These are phyloP conservation scores for Macrobrachium rosenbergii DNA, from an alignment of 1,140 invertebrate genomes.

Conservation along the genomic window DNA sequence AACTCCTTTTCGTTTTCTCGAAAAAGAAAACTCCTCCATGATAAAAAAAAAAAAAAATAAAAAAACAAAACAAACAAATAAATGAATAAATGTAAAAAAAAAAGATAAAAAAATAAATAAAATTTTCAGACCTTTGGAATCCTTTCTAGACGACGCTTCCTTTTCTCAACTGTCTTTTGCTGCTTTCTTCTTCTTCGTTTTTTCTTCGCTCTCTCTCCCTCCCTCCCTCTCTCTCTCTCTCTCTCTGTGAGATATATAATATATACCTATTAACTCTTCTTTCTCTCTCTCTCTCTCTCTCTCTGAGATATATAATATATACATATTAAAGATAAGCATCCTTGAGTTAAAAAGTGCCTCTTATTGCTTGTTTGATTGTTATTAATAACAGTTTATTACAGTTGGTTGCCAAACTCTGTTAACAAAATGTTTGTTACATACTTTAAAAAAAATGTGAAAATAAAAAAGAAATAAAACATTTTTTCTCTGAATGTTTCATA, in stretches of 20 bases:
- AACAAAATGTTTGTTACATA: slow-evolving; percentile 59
- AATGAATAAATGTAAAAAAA: not conserved
- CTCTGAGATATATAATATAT: slow-evolving; percentile 12
- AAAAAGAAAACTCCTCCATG: no score
- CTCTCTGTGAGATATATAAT: not conserved
- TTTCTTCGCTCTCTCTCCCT: not conserved
- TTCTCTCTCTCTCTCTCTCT: not conserved
- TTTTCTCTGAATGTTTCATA: slow-evolving; percentile 51
- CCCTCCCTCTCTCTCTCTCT: not conserved
- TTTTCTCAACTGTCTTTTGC: not conserved
- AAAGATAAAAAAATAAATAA: no score
- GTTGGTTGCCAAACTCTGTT: slow-evolving; percentile 59
- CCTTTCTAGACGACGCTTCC: not conserved
- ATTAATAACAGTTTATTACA: slow-evolving; percentile 58
- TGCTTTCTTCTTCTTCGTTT: not conserved
- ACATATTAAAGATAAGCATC: slow-evolving; percentile 16
- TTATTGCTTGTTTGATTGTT: slow-evolving; percentile 63
- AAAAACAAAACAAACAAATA: not conserved
- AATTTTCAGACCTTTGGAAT: not conserved
- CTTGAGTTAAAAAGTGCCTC: slow-evolving; percentile 62
- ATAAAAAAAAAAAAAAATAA: no score
- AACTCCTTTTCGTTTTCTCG: no score
- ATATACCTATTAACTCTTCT: slow-evolving; percentile 7
- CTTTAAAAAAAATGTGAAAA: slow-evolving; percentile 26
- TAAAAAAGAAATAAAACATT: no score